Conservation (phyloP, 2,797 vertebrate species). For the Ataeniobius toweri region DNA sequence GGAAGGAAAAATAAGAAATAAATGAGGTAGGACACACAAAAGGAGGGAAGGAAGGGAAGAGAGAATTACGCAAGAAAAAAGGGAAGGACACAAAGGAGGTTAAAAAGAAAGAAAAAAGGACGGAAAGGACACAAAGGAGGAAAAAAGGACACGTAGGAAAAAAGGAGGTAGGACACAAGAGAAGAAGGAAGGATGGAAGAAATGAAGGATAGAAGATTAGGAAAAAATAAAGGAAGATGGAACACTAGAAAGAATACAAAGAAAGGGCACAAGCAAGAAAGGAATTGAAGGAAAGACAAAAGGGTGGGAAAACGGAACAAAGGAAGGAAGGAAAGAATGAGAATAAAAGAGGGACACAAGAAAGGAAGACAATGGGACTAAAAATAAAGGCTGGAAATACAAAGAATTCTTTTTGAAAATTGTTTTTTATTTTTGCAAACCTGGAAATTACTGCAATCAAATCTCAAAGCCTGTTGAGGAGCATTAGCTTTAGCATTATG, state of each 20-base stretch:
- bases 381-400: background rate
- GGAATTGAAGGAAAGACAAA: too few relatives aligned
- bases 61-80: background rate
- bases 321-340: background rate
- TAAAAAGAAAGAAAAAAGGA: background rate
- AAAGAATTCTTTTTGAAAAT: too few relatives aligned
- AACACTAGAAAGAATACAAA: too few relatives aligned
- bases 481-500: constrained; percentile 54
- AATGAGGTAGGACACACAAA: background rate
- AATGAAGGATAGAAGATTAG: background rate
- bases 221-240: background rate
- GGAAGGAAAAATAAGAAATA: too few relatives aligned
- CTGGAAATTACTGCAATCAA: background rate
- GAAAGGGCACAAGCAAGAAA: too few relatives aligned
- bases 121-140: too few relatives aligned
- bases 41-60: background rate
- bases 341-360: background rate
- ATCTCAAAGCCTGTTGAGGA: constrained; percentile 45
- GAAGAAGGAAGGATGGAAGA: too few relatives aligned
- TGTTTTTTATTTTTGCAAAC: background rate
- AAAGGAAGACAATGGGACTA: background rate
- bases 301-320: background rate
- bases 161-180: background rate
- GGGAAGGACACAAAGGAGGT: background rate
- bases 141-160: too few relatives aligned